Evolutionary conservation across 2,797 vertebrate genomes (phyloP), one percentile per base, ranked within the genome.

Genomic region (Microcaecilia unicolor): DNA sequence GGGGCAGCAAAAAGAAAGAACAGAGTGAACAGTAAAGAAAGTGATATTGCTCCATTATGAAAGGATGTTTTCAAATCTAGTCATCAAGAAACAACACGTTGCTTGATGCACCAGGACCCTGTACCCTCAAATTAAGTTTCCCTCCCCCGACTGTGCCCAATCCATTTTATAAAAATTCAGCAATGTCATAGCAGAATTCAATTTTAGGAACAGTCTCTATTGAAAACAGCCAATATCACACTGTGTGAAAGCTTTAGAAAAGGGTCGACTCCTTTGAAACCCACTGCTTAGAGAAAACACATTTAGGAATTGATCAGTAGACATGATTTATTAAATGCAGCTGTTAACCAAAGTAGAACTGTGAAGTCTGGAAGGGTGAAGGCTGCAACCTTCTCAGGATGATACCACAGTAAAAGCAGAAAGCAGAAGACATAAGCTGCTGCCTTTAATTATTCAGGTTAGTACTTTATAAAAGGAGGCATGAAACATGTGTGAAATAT

Each of bases 401-500:
- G 34, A 55, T 67, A 41, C 66, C 64, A 67, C 34, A 70, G 33
- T 63, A 74, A 62, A 76, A 70, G 75, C 67, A 80, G 64, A 67
- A 58, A 78, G 72, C 76, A 53, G 58, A 76, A 77, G 50, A 58
- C 57, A 62, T 57, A 62, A 72, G 61, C 45, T 52, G 63, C 43
- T 72, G 63, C 48, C 58, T 58, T 58, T 50, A n/a, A 56, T 70
- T 75, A 68, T 54, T 60, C 45, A 61, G 52, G 55, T 85, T 75
- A 87, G 76, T 78, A 78, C 37, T 55, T 51, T 70, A 64, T 53
- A 13, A 73, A 74, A 81, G 83, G 81, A 87, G 16, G 79, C 78
- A 86, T 83, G 81, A 88, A 85, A 82, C 70, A 72, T 72, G 75
- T 76, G 74, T 80, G 84, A 85, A 79, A 50, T 61, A 76, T 64